A percentile compares a stretch with the other conserved stretches of the same genome.
These are phyloP conservation scores for Toxostoma redivivum DNA, from an alignment of 2,113 vertebrate genomes.

Conservation along the genomic window DNA sequence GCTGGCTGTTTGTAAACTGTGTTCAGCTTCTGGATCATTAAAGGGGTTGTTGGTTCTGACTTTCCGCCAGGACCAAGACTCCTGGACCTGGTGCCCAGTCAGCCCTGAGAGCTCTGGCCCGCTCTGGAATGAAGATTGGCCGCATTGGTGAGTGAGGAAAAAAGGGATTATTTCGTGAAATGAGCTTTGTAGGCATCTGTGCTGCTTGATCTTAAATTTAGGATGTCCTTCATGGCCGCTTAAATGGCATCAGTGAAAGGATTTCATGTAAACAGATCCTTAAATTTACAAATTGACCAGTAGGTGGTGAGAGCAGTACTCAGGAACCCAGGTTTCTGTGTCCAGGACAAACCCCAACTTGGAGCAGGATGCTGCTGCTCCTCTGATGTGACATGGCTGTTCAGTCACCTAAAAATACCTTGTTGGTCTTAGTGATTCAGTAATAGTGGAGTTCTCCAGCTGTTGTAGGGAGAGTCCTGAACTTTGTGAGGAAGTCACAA, in stretches of 20 bases:
- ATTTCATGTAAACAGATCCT: not conserved
- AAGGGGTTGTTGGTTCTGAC: not conserved
- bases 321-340: too few relatives aligned
- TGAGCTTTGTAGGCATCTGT: not conserved
- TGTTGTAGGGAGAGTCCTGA: not conserved
- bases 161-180: not conserved
- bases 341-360: not conserved
- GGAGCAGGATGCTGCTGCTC: not conserved
- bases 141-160: constrained; percentile 84
- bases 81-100: constrained; percentile 98
- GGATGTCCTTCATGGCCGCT: not conserved
- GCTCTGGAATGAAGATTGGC: constrained; percentile 98
- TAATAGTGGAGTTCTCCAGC: not conserved
- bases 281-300: not conserved
- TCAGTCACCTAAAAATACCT: not conserved
- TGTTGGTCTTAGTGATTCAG: not conserved
- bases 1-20: not conserved
- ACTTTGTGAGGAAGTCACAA: not conserved
- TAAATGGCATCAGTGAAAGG: not conserved
- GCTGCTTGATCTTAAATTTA: accelerated
- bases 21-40: accelerated
- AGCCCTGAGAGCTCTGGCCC: constrained; percentile 93
- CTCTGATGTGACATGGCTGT: not conserved
- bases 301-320: not conserved
- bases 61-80: constrained; percentile 88